Base-by-base conservation (phyloP, 2,888 invertebrate genomes). In the Eilema sororculum region DNA sequence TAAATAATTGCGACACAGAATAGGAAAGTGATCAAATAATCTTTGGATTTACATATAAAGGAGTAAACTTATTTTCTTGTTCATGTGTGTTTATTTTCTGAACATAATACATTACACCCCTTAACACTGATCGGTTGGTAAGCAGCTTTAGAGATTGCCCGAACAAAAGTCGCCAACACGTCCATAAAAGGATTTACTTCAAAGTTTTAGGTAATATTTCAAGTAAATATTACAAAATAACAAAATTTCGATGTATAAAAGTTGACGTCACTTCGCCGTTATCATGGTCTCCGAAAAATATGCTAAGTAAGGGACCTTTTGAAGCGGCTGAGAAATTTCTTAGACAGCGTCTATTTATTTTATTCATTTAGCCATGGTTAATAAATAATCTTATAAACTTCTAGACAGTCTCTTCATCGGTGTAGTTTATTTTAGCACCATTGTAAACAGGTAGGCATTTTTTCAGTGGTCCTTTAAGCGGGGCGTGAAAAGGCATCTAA, bases 241-340 rank as follows among this genome's bases (percentile, higher is more conserved):
- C 28, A 64, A 12, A 64, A 52, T n/a, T 65, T 22, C 13, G 16
- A 28, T 28, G 56, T 8, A 25, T 22, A 56, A 20, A 30, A n/a
- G 56, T 56, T 65, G n/a, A 22, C 8, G 3, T 46, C n/a, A 57
- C 6, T 33, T 52, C 33, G 13, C 28, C 28, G 12, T 56, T 65
- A 30, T 30, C 56, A 33, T 33, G 16, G 33, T n/a, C 22, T 65
- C 56, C 16, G 65, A 22, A 8, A 56, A 4, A 33, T 33, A 33
- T 22, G 65, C 65, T 65, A 56, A 65, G 56, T 57, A 33, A 33
- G 65, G 56, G 65, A 65, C 56, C 56, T 65, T 60, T 65, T 24
- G 33, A 22, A 9, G 30, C 30, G 13, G 16, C 30, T 65, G 65
- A 56, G 56, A 65, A 22, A 65, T 30, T 56, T 24, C 22, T 16